These are phyloP conservation scores for Lycia hirtaria DNA, from an alignment of 2,888 invertebrate species.

Conservation along the genomic window DNA sequence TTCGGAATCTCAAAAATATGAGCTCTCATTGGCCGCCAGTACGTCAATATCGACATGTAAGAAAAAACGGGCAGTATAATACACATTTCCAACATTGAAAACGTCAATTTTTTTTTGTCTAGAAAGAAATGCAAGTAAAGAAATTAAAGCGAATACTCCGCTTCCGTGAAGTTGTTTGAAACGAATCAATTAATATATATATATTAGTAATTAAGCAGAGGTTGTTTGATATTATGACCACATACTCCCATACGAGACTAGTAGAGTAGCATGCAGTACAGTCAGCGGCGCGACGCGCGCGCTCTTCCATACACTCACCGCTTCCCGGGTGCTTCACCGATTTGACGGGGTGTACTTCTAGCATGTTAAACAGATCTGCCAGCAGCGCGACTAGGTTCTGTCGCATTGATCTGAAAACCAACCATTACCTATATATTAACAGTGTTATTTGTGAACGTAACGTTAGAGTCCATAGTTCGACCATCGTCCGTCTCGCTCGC, in stretches of 20 bases:
- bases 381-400: conserved; percentile 96
- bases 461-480: no score
- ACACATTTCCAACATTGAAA: conserved; percentile 12
- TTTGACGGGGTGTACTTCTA: conserved; percentile 96
- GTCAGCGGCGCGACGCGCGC: conserved; percentile 32
- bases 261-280: conserved; percentile 69
- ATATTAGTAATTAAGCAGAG: conserved; percentile 68
- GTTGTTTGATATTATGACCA: conserved; percentile 83
- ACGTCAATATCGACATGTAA: no score
- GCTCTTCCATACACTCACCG: conserved; percentile 66
- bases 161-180: conserved; percentile 48
- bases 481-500: no score
- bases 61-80: no score
- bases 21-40: no score
- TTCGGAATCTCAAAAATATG: no score
- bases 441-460: no score
- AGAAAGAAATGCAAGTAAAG: conserved; percentile 46
- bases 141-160: conserved; percentile 60
- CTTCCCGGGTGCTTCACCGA: conserved; percentile 94
- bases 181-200: conserved; percentile 36
- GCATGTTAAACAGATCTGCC: conserved; percentile 96
- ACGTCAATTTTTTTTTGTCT: conserved; percentile 37
- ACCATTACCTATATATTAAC: no score
- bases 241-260: conserved; percentile 80
- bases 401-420: conserved; percentile 92